Base-by-base conservation (phyloP, 2,888 invertebrate species). In the Sphinx pinastri region DNA sequence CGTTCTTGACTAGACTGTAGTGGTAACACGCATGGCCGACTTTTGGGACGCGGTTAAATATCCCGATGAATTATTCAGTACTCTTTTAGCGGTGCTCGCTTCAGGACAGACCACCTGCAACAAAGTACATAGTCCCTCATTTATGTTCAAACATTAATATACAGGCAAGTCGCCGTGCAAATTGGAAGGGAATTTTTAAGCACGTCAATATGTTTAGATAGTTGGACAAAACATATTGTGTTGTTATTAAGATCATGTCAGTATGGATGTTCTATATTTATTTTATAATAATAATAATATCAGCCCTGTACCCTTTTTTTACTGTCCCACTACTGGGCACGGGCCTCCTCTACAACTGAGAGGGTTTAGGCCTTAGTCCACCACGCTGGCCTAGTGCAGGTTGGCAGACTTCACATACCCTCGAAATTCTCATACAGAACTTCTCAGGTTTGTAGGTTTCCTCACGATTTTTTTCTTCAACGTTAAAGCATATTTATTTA, bases 61-160 rank as follows among this genome's bases (percentile, higher is more conserved):
- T 90, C 85, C 84, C 84, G 81, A 87, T 93, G 92, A 93, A 93
- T 93, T 77, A 93, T 94, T 93, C 92, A 93, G 84, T 79, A 85
- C 87, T 87, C 90, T 90, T 90, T 92, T 89, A 90, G 88, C 88
- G 79, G 74, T 81, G 83, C 81, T 81, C 84, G 82, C 86, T 83
- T 82, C 78, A 82, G 81, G 84, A 82, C 83, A 81, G 81, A 80
- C 84, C 92, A 91, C 91, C 93, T 93, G 93, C 83, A 93, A 92
- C 91, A 92, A 91, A 92, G 86, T 88, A 89, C 81, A 89, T 79
- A 87, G 84, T 85, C 84, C 83, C 85, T 90, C 87, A 89, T 89
- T 91, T 88, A 87, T 85, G 83, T 82, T 79, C 84, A 85, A 63
- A 69, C 69, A 69, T 69, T 63, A 67, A 67, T 67, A 70, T 70